Base-by-base conservation (phyloP, 2,888 invertebrate species). In the Argyresthia albistria region DNA sequence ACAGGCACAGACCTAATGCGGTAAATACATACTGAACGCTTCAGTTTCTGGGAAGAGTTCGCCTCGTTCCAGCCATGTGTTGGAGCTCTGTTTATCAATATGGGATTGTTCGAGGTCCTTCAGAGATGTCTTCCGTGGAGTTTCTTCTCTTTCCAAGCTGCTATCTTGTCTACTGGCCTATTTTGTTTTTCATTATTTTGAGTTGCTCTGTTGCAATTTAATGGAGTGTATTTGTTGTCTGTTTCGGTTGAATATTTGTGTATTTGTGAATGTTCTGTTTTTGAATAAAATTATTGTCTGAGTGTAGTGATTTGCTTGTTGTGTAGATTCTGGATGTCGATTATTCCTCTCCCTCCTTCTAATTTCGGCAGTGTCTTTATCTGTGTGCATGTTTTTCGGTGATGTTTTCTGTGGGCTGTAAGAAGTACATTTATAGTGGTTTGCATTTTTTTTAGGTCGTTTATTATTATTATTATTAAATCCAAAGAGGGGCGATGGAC, bases 301-400 rank as follows among this genome's bases (percentile, higher is more conserved):
- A 60, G 53, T 2, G n/a, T 54, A 8, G 42, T 54, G 11, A 61
- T 57, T 37, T 56, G 55, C 15, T 51, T 59, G 37, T 56, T 60
- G 37, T 60, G 62, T 47, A 59, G 12, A 39, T 58, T 59, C 35
- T 36, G 7, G 7, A 60, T 55, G 11, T 60, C 58, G 16, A 60
- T 60, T 9, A 60, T 7, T 4, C 58, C 60, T 48, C 42, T 42
- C 12, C 42, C 42, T 42, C 42, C 42, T 42, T 42, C 42, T 10
- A 42, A 1, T 42, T 42, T 42, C 12, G 42, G 11, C 6, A 25
- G 25, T 25, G 25, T 25, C 25, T 4, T 25, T 25, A 2, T 25
- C 25, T 25, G 25, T 25, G 25, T 2, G 25, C 25, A 25, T 25
- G 25, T 25, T n/a, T n/a, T n/a, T n/a, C n/a, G n/a, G n/a, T n/a